Evolutionary conservation across 1,140 invertebrate genomes (phyloP).

Genomic region (Theocolax elegans): DNA sequence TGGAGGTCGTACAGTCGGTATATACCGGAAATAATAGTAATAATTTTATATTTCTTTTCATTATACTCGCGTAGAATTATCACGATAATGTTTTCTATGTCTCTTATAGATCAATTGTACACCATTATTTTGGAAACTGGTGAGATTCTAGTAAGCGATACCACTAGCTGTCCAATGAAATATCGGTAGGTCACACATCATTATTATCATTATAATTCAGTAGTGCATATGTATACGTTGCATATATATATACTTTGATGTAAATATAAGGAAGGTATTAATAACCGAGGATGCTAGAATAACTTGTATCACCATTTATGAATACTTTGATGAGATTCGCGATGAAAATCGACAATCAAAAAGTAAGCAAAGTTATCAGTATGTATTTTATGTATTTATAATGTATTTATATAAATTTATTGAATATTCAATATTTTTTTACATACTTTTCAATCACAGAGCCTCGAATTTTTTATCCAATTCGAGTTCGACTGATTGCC

Average conservation of each 20-base stretch:
- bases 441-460: too few relatives aligned
- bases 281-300: slow-evolving; percentile 38
- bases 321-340: slow-evolving; percentile 46
- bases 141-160: slow-evolving; percentile 44
- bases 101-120: slow-evolving; percentile 41
- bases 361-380: too few relatives aligned
- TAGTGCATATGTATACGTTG: too few relatives aligned
- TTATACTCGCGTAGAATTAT: too few relatives aligned
- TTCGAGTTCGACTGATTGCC: slow-evolving; percentile 42
- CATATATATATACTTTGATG: too few relatives aligned
- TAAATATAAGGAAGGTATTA: slow-evolving; percentile 36
- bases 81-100: neutral
- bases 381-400: too few relatives aligned
- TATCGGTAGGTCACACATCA: slow-evolving; percentile 36
- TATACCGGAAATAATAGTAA: slow-evolving; percentile 45
- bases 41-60: neutral
- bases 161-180: slow-evolving; percentile 42
- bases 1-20: slow-evolving; percentile 29
- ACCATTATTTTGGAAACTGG: slow-evolving; percentile 44
- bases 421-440: neutral
- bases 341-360: neutral
- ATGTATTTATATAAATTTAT: neutral
- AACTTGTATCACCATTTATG: slow-evolving; percentile 46
- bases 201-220: neutral
- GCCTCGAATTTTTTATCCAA: slow-evolving; percentile 38